Evolutionary conservation across 1,140 invertebrate genomes (phyloP), one percentile per base, ranked within the genome.

Genomic region (Psilanteris sp.): DNA sequence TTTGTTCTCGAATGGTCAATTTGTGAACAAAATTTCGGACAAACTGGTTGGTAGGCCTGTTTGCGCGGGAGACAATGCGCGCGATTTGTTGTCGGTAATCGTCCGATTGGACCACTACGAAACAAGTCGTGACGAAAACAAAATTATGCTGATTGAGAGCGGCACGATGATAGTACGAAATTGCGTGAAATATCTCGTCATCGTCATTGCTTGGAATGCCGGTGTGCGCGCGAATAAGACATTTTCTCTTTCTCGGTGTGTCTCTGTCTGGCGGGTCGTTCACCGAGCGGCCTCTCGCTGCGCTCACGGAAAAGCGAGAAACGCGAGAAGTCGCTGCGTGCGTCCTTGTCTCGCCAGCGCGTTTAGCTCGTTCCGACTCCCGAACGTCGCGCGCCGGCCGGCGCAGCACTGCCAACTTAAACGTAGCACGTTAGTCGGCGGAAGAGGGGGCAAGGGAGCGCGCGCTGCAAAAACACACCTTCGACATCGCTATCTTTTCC

Each of bases 181-280:
- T 75, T 75, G 62, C 72, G 62, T 75, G 72, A 68, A 68, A 62
- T 55, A 75, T 75, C 72, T 75, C 67, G 80, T 83, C 82, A 81
- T 82, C 79, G 62, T 81, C 77, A 81, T 83, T 80, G 80, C 54
- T 29, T 59, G 81, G 81, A 83, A 83, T 85, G 80, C 77, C 78
- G 29, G 55, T 61, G 52, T 34, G 59, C 46, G 52, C 70, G 82
- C 72, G 75, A 79, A 84, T 84, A 76, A 62, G 50, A 72, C 41
- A 62, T 67, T 68, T 67, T 67, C 62, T 67, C 72, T 57, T 68
- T 68, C 72, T 50, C 70, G 73, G 62, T 67, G 75, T 77, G 75
- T 72, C 75, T 81, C 79, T 81, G 79, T 74, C 70, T 73, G 44
- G 39, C 73, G 54, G 82, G 82, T 83, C 83, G 79, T 85, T 84